phyloP scores from a whole-genome alignment of 2,113 vertebrate genomes.

The Halcyon malimbica region DNA sequence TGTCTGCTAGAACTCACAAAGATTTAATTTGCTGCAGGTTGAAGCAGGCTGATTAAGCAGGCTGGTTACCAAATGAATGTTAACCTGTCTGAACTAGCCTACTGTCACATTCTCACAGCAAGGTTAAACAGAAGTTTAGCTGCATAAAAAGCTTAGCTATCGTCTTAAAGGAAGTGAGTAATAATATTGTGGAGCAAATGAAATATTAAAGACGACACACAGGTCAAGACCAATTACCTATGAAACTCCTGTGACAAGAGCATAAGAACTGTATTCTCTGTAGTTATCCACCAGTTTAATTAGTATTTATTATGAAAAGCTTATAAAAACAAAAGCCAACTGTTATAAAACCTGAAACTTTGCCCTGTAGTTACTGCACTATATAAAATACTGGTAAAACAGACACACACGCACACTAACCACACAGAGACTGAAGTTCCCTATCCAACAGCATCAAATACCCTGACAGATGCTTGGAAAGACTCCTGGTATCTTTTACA shows the following conservation, averaged over 20 bases:
- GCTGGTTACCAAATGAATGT: conserved; percentile 75
- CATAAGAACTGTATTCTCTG: conserved; percentile 46
- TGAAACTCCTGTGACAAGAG: conserved; percentile 61
- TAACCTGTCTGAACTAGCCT: conserved; percentile 82
- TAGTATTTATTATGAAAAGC: neutral
- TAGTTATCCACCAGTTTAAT: conserved; percentile 27
- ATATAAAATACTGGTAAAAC: neutral
- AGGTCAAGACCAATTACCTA: conserved; percentile 76
- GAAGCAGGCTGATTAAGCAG: conserved; percentile 80
- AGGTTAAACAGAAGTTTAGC: conserved; percentile 83
- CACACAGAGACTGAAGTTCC: neutral
- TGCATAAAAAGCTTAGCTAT: conserved; percentile 51
- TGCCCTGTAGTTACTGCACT: conserved; percentile 5
- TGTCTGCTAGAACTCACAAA: conserved; percentile 71
- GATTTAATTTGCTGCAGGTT: conserved; percentile 79
- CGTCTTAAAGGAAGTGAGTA: conserved; percentile 73
- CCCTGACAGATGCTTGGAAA: conserved; percentile 40
- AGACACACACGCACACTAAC: neutral
- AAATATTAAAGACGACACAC: conserved; percentile 66
- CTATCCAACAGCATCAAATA: conserved; percentile 8
- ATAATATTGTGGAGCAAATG: conserved; percentile 65
- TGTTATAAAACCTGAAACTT: conserved; percentile 43
- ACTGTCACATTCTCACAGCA: conserved; percentile 76
- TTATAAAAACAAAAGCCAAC: conserved; percentile 50
- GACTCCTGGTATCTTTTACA: conserved; percentile 13